phyloP scores from a whole-genome alignment of 2,888 invertebrate genomes.

The Acanthoscelides obtectus region DNA sequence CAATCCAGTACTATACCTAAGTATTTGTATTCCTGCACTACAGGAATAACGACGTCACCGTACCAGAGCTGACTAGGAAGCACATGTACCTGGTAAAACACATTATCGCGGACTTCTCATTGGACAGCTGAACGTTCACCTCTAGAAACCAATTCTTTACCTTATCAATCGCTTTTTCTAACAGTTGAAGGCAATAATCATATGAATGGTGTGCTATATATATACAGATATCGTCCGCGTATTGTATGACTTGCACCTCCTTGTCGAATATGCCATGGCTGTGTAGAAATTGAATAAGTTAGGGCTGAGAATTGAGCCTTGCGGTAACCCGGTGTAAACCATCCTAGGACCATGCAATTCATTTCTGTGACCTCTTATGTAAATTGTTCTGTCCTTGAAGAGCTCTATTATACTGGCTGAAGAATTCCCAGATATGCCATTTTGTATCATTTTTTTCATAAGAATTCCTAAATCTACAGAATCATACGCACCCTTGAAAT shows the following conservation, averaged over 20 bases:
- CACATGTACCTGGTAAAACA: too few species aligned
- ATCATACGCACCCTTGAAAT: background rate
- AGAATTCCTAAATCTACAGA: background rate
- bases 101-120: background rate
- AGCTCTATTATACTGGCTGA: background rate
- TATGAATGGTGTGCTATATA: background rate
- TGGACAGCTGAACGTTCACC: background rate
- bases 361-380: background rate
- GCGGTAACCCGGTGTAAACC: background rate
- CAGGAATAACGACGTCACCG: too few species aligned
- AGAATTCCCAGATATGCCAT: background rate
- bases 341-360: background rate
- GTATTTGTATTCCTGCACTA: too few species aligned
- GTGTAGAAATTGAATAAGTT: background rate
- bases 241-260: background rate
- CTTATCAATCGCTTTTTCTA: background rate
- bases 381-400: background rate
- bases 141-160: background rate
- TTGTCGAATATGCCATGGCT: background rate
- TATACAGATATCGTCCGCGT: background rate
- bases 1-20: too few species aligned
- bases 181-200: background rate
- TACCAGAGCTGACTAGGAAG: too few species aligned
- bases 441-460: background rate
- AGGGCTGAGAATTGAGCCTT: background rate